Percentiles rank a stretch among this genome's conserved stretches.
Conservation (phyloP, 2,888 invertebrate species). For the Ischnus inquisitorius region DNA sequence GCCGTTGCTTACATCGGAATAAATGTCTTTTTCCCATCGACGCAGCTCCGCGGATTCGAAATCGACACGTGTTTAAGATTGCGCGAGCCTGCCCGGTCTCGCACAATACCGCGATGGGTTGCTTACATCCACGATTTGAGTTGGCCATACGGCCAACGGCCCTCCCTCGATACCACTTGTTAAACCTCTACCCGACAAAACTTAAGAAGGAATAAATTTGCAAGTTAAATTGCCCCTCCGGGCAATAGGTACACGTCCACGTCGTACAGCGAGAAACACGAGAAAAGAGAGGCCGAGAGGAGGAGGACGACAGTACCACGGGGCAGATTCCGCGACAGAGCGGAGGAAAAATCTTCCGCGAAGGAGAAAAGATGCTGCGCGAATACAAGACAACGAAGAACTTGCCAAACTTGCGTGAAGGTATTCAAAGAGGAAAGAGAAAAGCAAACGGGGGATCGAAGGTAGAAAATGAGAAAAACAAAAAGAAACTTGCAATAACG, state of each 20-base stretch:
- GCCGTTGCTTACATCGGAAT: slow-evolving; percentile 21
- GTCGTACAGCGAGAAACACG: slow-evolving; percentile 48
- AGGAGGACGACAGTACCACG: slow-evolving; percentile 14
- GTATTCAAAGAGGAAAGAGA: not conserved
- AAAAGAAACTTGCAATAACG: slow-evolving; percentile 29
- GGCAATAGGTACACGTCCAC: slow-evolving; percentile 35
- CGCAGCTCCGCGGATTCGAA: slow-evolving; percentile 33
- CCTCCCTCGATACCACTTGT: slow-evolving; percentile 72
- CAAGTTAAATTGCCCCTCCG: slow-evolving; percentile 76
- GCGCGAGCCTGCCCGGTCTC: slow-evolving; percentile 40
- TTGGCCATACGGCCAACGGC: slow-evolving; percentile 32
- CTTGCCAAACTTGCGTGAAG: slow-evolving; percentile 66
- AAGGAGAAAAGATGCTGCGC: slow-evolving; percentile 33
- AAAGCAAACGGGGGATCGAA: slow-evolving; percentile 10
- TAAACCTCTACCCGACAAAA: slow-evolving; percentile 69
- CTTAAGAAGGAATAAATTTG: slow-evolving; percentile 74
- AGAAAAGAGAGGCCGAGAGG: slow-evolving; percentile 18
- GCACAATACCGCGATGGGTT: slow-evolving; percentile 30
- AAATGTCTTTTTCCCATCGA: slow-evolving; percentile 21
- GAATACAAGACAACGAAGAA: slow-evolving; percentile 44
- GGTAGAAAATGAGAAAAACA: not conserved
- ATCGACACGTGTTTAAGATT: slow-evolving; percentile 72
- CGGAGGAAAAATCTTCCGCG: slow-evolving; percentile 42
- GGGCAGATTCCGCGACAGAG: slow-evolving; percentile 39
- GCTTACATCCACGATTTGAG: slow-evolving; percentile 54